Evolutionary conservation across 2,797 vertebrate genomes (phyloP).

Genomic region (Myotis pilosus): DNA sequence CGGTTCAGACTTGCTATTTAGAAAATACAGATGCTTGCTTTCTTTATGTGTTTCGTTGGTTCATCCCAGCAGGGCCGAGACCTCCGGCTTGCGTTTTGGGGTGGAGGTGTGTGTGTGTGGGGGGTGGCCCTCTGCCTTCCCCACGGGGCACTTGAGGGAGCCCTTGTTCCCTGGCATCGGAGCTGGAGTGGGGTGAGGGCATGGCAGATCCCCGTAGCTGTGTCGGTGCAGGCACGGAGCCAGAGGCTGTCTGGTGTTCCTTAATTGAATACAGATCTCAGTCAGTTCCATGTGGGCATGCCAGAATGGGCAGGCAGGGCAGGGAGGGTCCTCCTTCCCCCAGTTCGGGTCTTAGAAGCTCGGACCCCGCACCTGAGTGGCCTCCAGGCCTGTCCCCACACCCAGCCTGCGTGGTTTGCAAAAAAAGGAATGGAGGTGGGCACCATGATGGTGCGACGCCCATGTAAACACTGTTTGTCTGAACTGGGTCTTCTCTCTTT

Average conservation of each 20-base stretch:
- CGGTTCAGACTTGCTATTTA: background rate
- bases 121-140: background rate
- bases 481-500: conserved; percentile 83
- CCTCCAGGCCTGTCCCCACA: background rate
- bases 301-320: fast-evolving
- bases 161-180: background rate
- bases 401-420: background rate
- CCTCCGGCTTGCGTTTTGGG: background rate
- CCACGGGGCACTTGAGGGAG: fast-evolving
- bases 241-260: conserved; percentile 77
- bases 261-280: conserved; percentile 75
- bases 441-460: conserved; percentile 62
- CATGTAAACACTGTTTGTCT: conserved; percentile 81
- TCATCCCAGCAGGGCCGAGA: background rate
- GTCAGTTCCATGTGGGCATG: conserved; percentile 60
- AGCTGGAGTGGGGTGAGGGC: background rate
- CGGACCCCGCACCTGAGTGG: background rate
- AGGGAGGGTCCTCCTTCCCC: background rate
- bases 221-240: conserved; percentile 40
- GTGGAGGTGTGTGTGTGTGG: background rate
- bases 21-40: background rate
- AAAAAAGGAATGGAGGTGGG: background rate
- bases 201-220: background rate
- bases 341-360: background rate
- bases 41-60: background rate